Conservation (phyloP, 2,888 invertebrate species). For the Teinopalpus imperialis region DNA sequence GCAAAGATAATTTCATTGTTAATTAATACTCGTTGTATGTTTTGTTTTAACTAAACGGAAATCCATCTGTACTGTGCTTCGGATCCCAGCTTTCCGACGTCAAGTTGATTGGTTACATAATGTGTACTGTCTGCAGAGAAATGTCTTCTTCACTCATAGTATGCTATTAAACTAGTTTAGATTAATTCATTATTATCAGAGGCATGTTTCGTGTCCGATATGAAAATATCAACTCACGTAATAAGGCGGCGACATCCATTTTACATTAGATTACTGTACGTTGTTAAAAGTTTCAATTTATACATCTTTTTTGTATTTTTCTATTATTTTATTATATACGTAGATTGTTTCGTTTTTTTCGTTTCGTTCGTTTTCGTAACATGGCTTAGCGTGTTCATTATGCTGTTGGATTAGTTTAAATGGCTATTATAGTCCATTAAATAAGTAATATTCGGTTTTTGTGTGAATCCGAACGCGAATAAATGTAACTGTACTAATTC, state of each 20-base stretch:
- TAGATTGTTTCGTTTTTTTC: slow-evolving; percentile 9
- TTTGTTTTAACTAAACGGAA: background rate
- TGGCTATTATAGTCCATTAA: no score
- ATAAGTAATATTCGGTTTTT: no score
- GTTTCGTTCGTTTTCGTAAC: no score
- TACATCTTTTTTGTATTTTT: slow-evolving; percentile 13
- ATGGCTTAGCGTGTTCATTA: no score
- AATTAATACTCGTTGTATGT: background rate
- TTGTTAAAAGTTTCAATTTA: slow-evolving; percentile 20
- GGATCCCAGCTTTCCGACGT: slow-evolving; percentile 2
- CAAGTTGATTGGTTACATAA: slow-evolving; percentile 15
- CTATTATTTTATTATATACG: slow-evolving; percentile 3
- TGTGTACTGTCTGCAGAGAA: slow-evolving; percentile 26
- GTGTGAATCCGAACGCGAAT: no score
- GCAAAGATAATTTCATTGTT: background rate
- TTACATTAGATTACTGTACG: slow-evolving; percentile 49
- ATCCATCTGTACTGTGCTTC: background rate
- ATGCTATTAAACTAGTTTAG: slow-evolving; percentile 40
- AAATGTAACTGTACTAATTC: no score
- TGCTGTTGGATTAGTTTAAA: no score
- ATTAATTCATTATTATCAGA: no score
- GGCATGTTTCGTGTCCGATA: slow-evolving; percentile 42
- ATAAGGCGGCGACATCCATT: slow-evolving; percentile 42
- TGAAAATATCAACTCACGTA: slow-evolving; percentile 47
- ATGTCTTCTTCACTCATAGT: slow-evolving; percentile 30